Evolutionary conservation across 2,113 vertebrate genomes (phyloP).

Genomic region (Phalacrocorax aristotelis): DNA sequence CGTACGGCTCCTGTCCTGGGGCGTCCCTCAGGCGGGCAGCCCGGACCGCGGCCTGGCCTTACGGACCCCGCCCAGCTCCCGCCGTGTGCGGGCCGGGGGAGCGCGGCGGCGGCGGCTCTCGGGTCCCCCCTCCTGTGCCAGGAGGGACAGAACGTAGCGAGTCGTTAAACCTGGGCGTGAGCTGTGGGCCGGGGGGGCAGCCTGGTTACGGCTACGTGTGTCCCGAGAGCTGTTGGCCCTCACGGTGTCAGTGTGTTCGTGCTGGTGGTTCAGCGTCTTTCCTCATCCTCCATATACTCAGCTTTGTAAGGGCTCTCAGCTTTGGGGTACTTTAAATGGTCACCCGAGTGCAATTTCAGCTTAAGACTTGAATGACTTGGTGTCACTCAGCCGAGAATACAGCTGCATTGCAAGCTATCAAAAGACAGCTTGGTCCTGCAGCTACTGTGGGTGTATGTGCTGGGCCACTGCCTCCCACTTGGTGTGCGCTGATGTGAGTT

Average conservation of each 20-base stretch:
- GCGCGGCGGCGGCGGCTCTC: neutral
- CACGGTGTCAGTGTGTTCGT: rapidly evolving
- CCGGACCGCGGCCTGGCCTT: no score
- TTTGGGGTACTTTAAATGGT: neutral
- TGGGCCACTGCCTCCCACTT: neutral
- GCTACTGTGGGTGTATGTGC: neutral
- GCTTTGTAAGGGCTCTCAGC: neutral
- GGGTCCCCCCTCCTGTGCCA: rapidly evolving
- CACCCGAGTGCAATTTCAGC: neutral
- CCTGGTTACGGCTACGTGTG: rapidly evolving
- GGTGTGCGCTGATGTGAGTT: neutral
- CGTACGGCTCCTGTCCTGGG: no score
- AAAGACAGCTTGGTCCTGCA: neutral
- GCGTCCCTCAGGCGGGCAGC: no score
- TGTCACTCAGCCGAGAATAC: no score
- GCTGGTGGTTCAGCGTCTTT: neutral
- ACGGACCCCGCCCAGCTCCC: neutral
- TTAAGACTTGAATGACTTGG: neutral
- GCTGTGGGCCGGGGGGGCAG: rapidly evolving
- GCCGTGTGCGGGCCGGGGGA: neutral
- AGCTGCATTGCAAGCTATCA: neutral
- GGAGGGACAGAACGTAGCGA: rapidly evolving
- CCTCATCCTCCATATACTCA: neutral
- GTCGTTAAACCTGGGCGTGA: rapidly evolving
- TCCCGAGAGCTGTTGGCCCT: no score